Base-by-base conservation (phyloP, 2,888 invertebrate genomes). In the Sphaerophoria rueppellii region DNA sequence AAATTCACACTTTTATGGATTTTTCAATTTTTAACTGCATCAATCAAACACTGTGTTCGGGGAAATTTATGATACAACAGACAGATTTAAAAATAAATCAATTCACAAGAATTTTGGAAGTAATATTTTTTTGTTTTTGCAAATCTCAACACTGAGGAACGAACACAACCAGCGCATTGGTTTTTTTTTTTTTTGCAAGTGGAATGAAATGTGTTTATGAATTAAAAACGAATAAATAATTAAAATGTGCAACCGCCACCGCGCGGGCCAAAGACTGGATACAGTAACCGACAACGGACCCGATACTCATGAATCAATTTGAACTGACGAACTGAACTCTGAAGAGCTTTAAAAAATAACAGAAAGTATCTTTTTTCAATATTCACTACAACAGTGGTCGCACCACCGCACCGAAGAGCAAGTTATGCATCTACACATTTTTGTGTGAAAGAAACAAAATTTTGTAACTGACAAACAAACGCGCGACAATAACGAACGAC, bases 401-500 rank as follows among this genome's bases (percentile, higher is more conserved):
- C 32, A 12, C 24, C 24, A 24, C 24, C 24, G 24, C 24, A 2
- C 24, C 24, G 63, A 70, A 46, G 14, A 69, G 72, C 60, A 48
- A 43, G 57, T 52, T 69, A 55, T 80, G 75, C 80, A 79, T 82
- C 82, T 82, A 82, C 71, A 82, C 82, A 75, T 24, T 55, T 55
- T 50, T 72, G 79, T 76, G 60, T 72, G 69, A 69, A 80, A 69
- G 75, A 76, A 52, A 76, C 24, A 2, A 2, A 24, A 24, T 24
- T 1, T 24, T 24, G 24, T 24, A 24, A 24, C 83, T 71, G 71
- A 14, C 50, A 34, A 63, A 35, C n/a, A 67, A 67, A 67, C 35
- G 54, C 9, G 43, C 46, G 12, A 32, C 34, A 58, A n/a, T 35
- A 43, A 43, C 43, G 43, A 43, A 43, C 37, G 50, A 40, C 24